These are phyloP conservation scores for Indicator indicator DNA, from an alignment of 2,113 vertebrate species.

Conservation along the genomic window DNA sequence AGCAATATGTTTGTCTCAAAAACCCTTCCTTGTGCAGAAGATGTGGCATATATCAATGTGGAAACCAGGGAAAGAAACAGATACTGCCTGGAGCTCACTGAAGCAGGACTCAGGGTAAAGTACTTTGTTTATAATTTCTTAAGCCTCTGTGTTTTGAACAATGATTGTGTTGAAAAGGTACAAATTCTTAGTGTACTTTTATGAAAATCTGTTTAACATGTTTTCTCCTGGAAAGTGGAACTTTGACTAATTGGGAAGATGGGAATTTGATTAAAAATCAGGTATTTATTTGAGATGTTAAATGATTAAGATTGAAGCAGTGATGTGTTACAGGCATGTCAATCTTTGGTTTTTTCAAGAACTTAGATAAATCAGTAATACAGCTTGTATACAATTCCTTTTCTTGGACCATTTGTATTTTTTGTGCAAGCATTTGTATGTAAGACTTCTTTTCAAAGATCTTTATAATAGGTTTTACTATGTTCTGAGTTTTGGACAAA, in stretches of 20 bases:
- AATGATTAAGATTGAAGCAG: not conserved
- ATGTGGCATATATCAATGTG: conserved; percentile 94
- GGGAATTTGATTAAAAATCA: not conserved
- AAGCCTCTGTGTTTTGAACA: not conserved
- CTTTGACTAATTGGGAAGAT: not conserved
- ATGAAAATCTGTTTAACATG: not conserved
- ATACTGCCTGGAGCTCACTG: conserved; percentile 94
- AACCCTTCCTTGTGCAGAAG: conserved; percentile 83
- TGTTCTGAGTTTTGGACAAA: not conserved
- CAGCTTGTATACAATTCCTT: not conserved
- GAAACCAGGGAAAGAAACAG: conserved; percentile 90
- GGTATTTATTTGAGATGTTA: not conserved
- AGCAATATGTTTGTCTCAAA: conserved; percentile 92
- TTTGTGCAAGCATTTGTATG: not conserved
- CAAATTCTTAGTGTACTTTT: not conserved
- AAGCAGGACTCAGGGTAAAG: conserved; percentile 92
- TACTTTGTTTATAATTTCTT: not conserved
- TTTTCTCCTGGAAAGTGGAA: not conserved
- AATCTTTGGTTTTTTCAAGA: not conserved
- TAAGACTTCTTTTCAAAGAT: not conserved
- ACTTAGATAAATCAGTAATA: not conserved
- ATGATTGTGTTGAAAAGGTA: not conserved
- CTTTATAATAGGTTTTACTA: not conserved
- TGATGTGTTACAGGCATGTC: not conserved
- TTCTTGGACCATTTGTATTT: not conserved